phyloP scores from a whole-genome alignment of 1,140 invertebrate genomes.

The Euglossa dilemma region DNA sequence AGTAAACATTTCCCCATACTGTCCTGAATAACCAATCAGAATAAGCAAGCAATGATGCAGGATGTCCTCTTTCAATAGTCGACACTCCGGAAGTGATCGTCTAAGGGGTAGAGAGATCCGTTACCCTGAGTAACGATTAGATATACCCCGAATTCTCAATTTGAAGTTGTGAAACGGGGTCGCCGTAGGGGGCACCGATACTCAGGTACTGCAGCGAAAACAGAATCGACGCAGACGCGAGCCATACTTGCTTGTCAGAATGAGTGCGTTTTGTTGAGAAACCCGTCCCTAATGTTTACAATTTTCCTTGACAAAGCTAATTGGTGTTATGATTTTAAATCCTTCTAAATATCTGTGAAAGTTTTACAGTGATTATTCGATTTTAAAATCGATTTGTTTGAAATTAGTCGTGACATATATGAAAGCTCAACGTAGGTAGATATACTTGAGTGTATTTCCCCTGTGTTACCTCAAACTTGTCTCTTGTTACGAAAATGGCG shows the following conservation, averaged over 20 bases:
- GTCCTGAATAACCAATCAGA: conserved; percentile 43
- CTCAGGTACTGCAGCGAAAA: conserved; percentile 33
- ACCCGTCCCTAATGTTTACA: conserved; percentile 46
- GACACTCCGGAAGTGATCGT: conserved; percentile 49
- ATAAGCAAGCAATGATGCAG: conserved; percentile 33
- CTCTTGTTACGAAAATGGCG: conserved; percentile 54
- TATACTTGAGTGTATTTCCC: neutral
- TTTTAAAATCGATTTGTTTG: neutral
- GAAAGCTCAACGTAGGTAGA: neutral
- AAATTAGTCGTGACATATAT: neutral
- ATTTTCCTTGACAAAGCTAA: conserved; percentile 1
- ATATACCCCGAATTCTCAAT: conserved; percentile 62
- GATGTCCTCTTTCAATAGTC: conserved; percentile 51
- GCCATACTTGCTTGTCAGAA: conserved; percentile 32
- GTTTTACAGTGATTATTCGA: neutral
- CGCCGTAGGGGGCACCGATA: conserved; percentile 46
- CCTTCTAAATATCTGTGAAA: neutral
- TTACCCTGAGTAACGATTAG: conserved; percentile 63
- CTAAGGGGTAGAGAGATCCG: conserved; percentile 36
- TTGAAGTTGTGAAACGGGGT: conserved; percentile 62
- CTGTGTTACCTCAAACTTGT: neutral
- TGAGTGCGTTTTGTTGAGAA: conserved; percentile 14
- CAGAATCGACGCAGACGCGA: conserved; percentile 53
- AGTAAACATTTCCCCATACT: conserved; percentile 26
- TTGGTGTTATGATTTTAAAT: conserved; percentile 30